Conservation (phyloP, 2,797 vertebrate species). For the Pangasius macronema region DNA sequence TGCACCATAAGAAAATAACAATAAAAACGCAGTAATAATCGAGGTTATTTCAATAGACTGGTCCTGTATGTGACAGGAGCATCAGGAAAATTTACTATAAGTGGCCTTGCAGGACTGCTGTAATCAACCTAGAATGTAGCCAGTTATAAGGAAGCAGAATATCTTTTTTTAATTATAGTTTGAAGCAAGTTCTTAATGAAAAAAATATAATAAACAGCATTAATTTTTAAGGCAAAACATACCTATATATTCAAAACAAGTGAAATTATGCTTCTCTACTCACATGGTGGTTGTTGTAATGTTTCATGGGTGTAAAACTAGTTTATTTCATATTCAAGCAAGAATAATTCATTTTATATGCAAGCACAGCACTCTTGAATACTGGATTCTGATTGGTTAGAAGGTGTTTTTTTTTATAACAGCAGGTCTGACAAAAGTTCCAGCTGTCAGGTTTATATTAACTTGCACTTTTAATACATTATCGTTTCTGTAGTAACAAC, state of each 20-base stretch:
- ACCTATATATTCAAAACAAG: not conserved
- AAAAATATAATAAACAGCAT: conserved; percentile 1
- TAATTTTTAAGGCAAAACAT: not conserved
- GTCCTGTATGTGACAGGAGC: not conserved
- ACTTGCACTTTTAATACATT: not conserved
- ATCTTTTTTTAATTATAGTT: not conserved
- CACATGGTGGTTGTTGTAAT: not conserved
- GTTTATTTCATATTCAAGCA: conserved; percentile 28
- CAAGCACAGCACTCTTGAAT: not conserved
- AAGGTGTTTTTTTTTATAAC: not conserved
- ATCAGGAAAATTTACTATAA: not conserved
- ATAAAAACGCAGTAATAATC: not conserved
- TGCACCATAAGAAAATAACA: not conserved
- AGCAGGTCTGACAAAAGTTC: not conserved
- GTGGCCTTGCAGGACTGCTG: not conserved
- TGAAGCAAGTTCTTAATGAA: not conserved
- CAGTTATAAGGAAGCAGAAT: not conserved
- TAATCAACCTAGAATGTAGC: conserved; percentile 4
- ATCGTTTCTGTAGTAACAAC: not conserved
- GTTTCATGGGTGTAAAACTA: conserved; percentile 18
- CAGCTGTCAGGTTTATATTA: not conserved
- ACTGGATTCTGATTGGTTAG: not conserved
- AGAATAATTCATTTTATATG: conserved; percentile 48
- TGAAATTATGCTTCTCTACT: not conserved
- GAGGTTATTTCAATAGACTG: not conserved